Evolutionary conservation across 2,797 vertebrate genomes (phyloP).

Genomic region (Delichon dasypus): DNA sequence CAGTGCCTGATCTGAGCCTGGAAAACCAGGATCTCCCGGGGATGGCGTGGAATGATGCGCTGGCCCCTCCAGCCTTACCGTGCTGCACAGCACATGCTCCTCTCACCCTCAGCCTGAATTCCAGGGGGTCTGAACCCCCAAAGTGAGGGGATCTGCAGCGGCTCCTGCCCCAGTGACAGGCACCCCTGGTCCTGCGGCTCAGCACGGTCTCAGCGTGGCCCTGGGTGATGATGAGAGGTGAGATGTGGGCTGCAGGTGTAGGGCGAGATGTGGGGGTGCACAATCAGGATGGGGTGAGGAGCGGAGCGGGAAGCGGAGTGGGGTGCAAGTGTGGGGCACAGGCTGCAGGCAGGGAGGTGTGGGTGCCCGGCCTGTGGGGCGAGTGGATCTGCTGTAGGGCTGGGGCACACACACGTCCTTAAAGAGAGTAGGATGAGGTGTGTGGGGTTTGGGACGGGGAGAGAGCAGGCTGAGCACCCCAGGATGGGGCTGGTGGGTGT

Average conservation of each 20-base stretch:
- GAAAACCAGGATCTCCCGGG: not conserved
- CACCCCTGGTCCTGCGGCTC: not conserved
- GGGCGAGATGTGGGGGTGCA: not conserved
- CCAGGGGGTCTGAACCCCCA: not conserved
- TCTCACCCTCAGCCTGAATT: not conserved
- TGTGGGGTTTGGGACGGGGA: not conserved
- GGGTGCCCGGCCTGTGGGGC: not conserved
- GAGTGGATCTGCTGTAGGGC: not conserved
- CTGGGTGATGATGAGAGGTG: not conserved
- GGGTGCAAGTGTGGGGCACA: not conserved
- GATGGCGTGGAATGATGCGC: not conserved
- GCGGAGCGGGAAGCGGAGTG: not conserved
- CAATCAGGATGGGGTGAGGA: fast-evolving
- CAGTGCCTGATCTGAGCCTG: not conserved
- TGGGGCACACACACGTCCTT: fast-evolving
- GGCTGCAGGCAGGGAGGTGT: fast-evolving
- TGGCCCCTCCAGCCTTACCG: not conserved
- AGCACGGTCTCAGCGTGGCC: fast-evolving
- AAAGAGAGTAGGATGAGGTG: not conserved
- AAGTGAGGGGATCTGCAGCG: not conserved
- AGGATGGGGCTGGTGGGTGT: not conserved
- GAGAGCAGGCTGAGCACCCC: not conserved
- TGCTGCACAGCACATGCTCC: not conserved
- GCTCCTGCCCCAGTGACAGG: not conserved
- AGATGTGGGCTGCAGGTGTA: not conserved